These are phyloP conservation scores for Geopemphigus sp. DNA, from an alignment of 1,140 invertebrate species.

Conservation along the genomic window DNA sequence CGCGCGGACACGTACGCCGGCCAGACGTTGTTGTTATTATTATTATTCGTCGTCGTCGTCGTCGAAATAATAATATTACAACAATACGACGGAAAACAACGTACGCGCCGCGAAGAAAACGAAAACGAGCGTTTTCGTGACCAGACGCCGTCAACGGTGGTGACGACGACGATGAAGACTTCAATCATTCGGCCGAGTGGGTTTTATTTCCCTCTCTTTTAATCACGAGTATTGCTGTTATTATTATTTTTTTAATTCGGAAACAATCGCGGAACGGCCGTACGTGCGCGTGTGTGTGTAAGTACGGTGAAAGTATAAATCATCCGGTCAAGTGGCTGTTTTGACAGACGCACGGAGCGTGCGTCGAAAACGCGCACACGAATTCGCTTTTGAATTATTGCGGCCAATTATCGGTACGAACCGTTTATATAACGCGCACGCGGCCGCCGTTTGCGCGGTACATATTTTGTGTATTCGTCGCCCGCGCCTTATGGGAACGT, in stretches of 20 bases:
- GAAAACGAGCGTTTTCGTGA: slow-evolving; percentile 29
- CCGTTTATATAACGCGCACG: neutral
- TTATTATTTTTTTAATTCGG: slow-evolving; percentile 47
- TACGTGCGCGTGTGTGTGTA: too few species aligned
- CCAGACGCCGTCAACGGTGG: neutral
- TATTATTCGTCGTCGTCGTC: too few species aligned
- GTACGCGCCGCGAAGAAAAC: neutral
- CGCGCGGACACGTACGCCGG: too few species aligned
- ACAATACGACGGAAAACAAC: neutral
- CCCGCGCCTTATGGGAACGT: too few species aligned
- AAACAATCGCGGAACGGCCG: slow-evolving; percentile 35
- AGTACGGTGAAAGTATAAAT: slow-evolving; percentile 44
- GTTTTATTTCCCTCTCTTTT: neutral
- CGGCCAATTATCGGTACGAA: slow-evolving; percentile 1
- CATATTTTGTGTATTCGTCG: too few species aligned
- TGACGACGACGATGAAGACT: slow-evolving; percentile 29
- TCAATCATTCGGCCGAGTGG: slow-evolving; percentile 13
- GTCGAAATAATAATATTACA: neutral
- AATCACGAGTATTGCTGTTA: slow-evolving; percentile 33
- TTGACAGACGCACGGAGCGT: slow-evolving; percentile 45
- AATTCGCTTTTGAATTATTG: slow-evolving; percentile 37
- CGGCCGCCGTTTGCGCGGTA: neutral
- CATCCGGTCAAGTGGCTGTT: slow-evolving; percentile 47
- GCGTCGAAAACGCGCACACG: slow-evolving; percentile 38
- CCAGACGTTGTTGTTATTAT: neutral